Conservation (phyloP, 2,113 vertebrate species). For the Poecilia latipinna region DNA sequence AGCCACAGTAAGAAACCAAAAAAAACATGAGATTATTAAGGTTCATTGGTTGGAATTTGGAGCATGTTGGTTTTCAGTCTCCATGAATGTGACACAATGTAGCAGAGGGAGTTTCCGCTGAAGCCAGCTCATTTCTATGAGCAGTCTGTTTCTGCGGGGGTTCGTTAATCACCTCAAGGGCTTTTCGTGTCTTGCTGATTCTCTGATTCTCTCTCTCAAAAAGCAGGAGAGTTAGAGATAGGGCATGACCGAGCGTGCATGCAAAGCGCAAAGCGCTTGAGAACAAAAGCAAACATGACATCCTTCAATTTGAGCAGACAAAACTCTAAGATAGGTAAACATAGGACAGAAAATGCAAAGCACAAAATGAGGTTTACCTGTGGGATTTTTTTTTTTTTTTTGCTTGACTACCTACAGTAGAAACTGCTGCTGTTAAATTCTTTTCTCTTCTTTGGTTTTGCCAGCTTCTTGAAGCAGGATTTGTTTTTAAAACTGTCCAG, state of each 20-base stretch:
- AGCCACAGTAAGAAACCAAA: background rate
- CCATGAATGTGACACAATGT: slow-evolving; percentile 15
- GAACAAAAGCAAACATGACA: slow-evolving; percentile 40
- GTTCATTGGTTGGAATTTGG: background rate
- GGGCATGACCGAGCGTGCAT: slow-evolving; percentile 23
- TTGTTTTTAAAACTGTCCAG: background rate
- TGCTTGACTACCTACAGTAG: background rate
- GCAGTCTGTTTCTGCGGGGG: slow-evolving; percentile 9
- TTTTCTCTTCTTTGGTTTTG: background rate
- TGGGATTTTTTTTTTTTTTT: background rate
- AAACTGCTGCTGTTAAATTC: background rate
- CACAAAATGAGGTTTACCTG: background rate
- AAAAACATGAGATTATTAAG: background rate
- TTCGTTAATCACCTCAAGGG: slow-evolving; percentile 38
- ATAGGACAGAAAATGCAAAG: background rate
- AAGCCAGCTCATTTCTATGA: slow-evolving; percentile 25
- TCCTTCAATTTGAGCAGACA: slow-evolving; percentile 7
- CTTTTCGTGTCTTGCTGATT: slow-evolving; percentile 31
- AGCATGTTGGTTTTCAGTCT: slow-evolving; percentile 1
- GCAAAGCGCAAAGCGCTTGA: slow-evolving; percentile 28
- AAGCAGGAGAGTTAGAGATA: background rate
- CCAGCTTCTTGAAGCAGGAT: background rate
- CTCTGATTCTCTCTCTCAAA: slow-evolving; percentile 16
- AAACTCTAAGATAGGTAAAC: background rate
- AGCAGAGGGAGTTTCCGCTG: slow-evolving; percentile 7